A percentile compares a stretch with the other conserved stretches of the same genome.
Conservation (phyloP, 2,113 vertebrate species). For the Bombycilla garrulus region DNA sequence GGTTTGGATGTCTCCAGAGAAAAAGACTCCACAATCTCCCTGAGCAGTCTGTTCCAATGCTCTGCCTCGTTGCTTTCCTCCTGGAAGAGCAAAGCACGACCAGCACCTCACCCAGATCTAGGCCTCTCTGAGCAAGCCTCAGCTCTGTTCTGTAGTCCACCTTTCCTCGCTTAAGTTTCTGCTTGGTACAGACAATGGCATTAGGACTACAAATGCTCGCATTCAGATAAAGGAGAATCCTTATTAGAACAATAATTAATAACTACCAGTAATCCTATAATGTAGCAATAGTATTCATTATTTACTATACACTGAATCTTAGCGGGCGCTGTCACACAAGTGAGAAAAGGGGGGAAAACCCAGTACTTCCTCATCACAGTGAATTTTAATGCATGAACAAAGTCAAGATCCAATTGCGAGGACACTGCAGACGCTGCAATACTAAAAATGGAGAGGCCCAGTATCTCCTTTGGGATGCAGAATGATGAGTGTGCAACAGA, state of each 20-base stretch:
- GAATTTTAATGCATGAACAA: not conserved
- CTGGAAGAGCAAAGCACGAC: not conserved
- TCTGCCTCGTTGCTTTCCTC: not conserved
- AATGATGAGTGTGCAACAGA: not conserved
- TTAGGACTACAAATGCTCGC: not conserved
- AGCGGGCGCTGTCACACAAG: fast-evolving
- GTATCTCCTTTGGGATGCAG: not conserved
- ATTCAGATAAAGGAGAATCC: not conserved
- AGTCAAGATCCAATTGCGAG: not conserved
- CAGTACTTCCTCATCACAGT: not conserved
- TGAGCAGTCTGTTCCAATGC: not conserved
- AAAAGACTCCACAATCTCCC: not conserved
- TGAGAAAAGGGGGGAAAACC: fast-evolving
- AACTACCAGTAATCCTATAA: not conserved
- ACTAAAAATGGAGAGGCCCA: not conserved
- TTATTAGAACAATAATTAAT: not conserved
- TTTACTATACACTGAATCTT: not conserved
- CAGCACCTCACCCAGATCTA: not conserved
- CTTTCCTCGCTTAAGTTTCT: not conserved
- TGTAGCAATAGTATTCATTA: not conserved
- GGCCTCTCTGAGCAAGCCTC: not conserved
- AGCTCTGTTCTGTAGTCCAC: not conserved
- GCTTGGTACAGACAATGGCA: not conserved
- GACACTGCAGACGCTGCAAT: not conserved
- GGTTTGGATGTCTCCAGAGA: not conserved